phyloP scores from a whole-genome alignment of 37 sponge, comb jelly and placozoan species.

The Petrosia ficiformis region DNA sequence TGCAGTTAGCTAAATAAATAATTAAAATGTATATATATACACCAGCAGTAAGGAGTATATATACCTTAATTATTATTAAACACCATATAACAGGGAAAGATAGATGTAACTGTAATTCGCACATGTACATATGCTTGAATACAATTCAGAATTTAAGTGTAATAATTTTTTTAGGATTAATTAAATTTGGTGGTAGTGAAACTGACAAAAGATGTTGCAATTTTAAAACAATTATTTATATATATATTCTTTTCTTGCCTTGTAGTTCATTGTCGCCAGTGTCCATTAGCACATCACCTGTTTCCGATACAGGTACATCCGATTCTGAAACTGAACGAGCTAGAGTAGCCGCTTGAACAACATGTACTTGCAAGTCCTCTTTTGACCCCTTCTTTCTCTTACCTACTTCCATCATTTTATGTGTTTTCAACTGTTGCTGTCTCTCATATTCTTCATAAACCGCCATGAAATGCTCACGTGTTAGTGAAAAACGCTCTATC shows the following conservation, averaged over 20 bases:
- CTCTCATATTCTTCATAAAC: constrained; percentile 33
- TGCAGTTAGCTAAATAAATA: background rate
- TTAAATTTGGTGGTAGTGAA: too few species aligned
- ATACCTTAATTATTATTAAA: background rate
- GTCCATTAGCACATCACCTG: background rate
- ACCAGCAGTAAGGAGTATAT: background rate
- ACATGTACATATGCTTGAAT: too few species aligned
- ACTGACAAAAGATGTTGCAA: too few species aligned
- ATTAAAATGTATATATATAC: background rate
- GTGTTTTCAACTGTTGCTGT: background rate
- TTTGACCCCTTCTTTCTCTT: too few species aligned
- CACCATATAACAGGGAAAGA: background rate
- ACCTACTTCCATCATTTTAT: too few species aligned
- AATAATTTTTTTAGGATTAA: too few species aligned
- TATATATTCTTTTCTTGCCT: background rate
- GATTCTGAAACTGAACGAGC: constrained; percentile 7
- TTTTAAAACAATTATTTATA: too few species aligned
- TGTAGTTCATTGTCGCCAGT: background rate
- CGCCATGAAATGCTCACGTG: constrained; percentile 17
- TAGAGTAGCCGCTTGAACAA: background rate
- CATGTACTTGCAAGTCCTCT: too few species aligned
- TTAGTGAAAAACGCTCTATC: constrained; percentile 12
- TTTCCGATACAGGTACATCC: background rate
- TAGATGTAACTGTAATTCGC: too few species aligned
- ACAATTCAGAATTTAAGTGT: too few species aligned